Evolutionary conservation across 1,140 invertebrate genomes (phyloP), one percentile per base, ranked within the genome.

Genomic region (Drosophila athabasca): DNA sequence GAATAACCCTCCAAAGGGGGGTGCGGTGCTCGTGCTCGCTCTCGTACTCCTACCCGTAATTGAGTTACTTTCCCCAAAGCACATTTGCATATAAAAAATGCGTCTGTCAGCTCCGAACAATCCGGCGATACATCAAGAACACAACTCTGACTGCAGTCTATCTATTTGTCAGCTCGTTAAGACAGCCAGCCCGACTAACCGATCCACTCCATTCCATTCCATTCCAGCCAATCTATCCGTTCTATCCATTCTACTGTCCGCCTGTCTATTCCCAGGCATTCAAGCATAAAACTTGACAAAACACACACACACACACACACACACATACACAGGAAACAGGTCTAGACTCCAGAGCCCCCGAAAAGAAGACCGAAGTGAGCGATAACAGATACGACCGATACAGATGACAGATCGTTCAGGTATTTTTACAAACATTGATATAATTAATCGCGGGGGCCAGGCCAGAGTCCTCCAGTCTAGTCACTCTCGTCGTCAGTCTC

Each of bases 121-220:
- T 11, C 60, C 24, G 48, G 26, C 79, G 58, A 83, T 83, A 54
- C 77, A 71, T 83, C 79, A 83, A 19, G 31, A 64, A 31, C 13
- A 55, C 54, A 74, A 71, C 70, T 57, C 24, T 48, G 65, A 64
- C 58, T 75, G 75, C 75, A 84, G 58, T 76, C 65, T 76, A 76
- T 84, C 80, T 73, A 80, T 84, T 84, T 84, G 80, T 84, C 80
- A 85, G 80, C 66, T 79, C 60, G 80, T 72, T 68, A 76, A 67
- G 80, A 70, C 62, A 62, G 57, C 22, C 55, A 64, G 57, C 17
- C 62, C 35, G 50, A 48, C 53, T 74, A 52, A 29, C 39, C 17
- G 17, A 19, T 19, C 17, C 1, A 19, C 17, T 19, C 17, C 17
- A 19, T 19, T 19, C 17, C 17, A 19, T 19, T 19, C 17, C 45